These are phyloP conservation scores for Elysia chlorotica DNA, from an alignment of 1,140 invertebrate genomes.

Conservation along the genomic window DNA sequence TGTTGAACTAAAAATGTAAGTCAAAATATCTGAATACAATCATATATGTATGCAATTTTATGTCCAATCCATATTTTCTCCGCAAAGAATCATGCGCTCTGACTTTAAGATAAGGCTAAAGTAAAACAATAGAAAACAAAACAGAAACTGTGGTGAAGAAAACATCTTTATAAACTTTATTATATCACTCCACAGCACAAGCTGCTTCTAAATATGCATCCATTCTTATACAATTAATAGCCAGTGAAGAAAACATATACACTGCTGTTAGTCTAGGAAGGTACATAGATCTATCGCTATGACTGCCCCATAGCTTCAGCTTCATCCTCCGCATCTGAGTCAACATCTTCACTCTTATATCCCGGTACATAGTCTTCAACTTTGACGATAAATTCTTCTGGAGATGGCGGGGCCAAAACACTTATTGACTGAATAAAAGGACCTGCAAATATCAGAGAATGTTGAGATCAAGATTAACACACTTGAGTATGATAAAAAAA, in stretches of 20 bases:
- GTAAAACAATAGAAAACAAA: too few relatives aligned
- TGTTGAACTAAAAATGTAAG: too few relatives aligned
- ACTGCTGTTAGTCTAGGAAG: background rate
- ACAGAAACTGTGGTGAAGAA: too few relatives aligned
- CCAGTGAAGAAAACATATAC: background rate
- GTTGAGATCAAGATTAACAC: background rate
- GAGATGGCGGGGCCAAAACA: slow-evolving; percentile 45
- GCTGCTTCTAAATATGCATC: background rate
- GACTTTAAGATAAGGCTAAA: too few relatives aligned
- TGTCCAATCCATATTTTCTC: too few relatives aligned
- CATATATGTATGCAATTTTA: too few relatives aligned
- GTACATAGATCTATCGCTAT: background rate
- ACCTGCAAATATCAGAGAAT: slow-evolving; percentile 29
- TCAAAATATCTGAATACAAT: too few relatives aligned
- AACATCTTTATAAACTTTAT: too few relatives aligned
- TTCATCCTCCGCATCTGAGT: slow-evolving; percentile 30
- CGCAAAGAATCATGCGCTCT: too few relatives aligned
- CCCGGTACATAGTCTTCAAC: slow-evolving; percentile 32
- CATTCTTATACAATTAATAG: background rate
- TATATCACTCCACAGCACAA: too few relatives aligned
- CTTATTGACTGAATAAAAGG: slow-evolving; percentile 35
- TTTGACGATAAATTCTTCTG: slow-evolving; percentile 38
- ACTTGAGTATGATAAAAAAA: background rate
- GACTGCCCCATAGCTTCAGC: background rate
- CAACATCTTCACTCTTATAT: slow-evolving; percentile 28